phyloP scores from a whole-genome alignment of 2,888 invertebrate genomes.

The Xanthostigma xanthostigma region DNA sequence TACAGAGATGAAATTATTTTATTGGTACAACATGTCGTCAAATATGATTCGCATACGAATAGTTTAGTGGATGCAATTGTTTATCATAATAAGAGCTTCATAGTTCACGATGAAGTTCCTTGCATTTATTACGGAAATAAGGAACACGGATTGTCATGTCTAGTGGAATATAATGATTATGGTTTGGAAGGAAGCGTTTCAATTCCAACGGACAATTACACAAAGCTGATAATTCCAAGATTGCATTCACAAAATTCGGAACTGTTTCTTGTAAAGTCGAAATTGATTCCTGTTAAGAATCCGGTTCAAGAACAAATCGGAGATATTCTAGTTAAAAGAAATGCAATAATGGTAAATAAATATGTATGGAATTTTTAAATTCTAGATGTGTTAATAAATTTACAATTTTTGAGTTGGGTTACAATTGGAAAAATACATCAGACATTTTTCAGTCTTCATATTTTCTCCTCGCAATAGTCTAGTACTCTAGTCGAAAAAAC shows the following conservation, averaged over 20 bases:
- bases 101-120: slow-evolving; percentile 24
- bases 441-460: no score
- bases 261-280: slow-evolving; percentile 21
- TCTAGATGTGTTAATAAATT: no score
- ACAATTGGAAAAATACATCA: no score
- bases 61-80: slow-evolving; percentile 21
- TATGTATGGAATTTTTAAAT: no score
- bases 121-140: slow-evolving; percentile 22
- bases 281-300: slow-evolving; percentile 18
- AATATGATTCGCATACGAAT: slow-evolving; percentile 20
- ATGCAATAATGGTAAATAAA: no score
- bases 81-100: slow-evolving; percentile 22
- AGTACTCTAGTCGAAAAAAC: no score
- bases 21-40: slow-evolving; percentile 23
- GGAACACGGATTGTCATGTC: slow-evolving; percentile 20
- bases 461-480: no score
- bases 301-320: slow-evolving; percentile 21
- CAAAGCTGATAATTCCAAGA: slow-evolving; percentile 22
- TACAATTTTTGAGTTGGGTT: no score
- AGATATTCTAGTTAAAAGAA: slow-evolving; percentile 14
- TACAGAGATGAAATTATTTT: slow-evolving; percentile 31
- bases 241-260: slow-evolving; percentile 13
- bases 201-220: slow-evolving; percentile 18
- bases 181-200: slow-evolving; percentile 21
- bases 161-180: slow-evolving; percentile 16